These are phyloP conservation scores for Ophion ventricosus DNA, from an alignment of 2,888 invertebrate species.

Conservation along the genomic window DNA sequence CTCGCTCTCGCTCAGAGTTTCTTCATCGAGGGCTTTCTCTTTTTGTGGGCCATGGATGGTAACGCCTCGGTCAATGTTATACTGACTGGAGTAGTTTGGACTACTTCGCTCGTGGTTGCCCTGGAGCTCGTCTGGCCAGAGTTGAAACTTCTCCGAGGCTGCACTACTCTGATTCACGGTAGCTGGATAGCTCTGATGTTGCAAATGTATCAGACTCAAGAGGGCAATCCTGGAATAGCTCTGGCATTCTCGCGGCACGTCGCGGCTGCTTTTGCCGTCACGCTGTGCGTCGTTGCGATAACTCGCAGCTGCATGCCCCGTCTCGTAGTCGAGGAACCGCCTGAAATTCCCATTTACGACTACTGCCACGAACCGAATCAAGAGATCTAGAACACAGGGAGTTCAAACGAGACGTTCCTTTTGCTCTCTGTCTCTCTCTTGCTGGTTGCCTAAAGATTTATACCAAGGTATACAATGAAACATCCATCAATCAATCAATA, in stretches of 20 bases:
- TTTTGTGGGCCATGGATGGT: constrained; percentile 72
- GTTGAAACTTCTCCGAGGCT: constrained; percentile 75
- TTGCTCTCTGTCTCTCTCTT: not conserved
- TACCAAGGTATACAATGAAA: too few species aligned
- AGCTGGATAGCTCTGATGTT: constrained; percentile 79
- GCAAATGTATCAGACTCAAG: constrained; percentile 69
- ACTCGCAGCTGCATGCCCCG: constrained; percentile 76
- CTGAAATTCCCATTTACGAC: constrained; percentile 78
- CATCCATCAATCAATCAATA: too few species aligned
- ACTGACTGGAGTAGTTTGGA: constrained; percentile 76
- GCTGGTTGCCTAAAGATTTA: too few species aligned
- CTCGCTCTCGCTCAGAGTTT: constrained; percentile 81
- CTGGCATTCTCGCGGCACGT: constrained; percentile 79
- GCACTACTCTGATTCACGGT: constrained; percentile 77
- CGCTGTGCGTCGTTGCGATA: constrained; percentile 75
- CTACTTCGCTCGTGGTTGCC: constrained; percentile 73
- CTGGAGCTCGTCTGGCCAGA: constrained; percentile 79
- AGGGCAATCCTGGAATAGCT: constrained; percentile 66
- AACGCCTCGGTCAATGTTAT: constrained; percentile 70
- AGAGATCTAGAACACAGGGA: constrained; percentile 53
- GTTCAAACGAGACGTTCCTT: not conserved
- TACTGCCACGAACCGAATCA: constrained; percentile 73
- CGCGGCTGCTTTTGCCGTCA: constrained; percentile 77
- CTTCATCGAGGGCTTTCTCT: constrained; percentile 81
- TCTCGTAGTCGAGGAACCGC: constrained; percentile 73